Base-by-base conservation (phyloP, 2,797 vertebrate genomes). In the Phataginus tricuspis region DNA sequence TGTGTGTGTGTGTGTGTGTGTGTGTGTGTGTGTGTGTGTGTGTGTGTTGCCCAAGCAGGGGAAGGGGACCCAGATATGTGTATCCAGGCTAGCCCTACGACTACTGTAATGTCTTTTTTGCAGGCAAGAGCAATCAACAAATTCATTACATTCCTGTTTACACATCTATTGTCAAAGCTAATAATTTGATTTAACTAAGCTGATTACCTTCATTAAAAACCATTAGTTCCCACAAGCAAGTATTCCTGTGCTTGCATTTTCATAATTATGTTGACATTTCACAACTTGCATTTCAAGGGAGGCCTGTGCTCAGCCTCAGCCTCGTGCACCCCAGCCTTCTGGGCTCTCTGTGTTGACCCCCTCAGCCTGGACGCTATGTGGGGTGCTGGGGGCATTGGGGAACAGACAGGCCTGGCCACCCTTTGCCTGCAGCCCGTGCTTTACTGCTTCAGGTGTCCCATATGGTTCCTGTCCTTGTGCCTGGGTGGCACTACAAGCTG, bases 141-240 rank as follows among this genome's bases (percentile, higher is more conserved):
- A 97, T 97, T 96, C 96, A 97, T 96, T 97, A 97, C 87, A 93
- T 80, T 90, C 86, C 86, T 97, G 96, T 96, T 96, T 97, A 96
- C 83, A 94, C 93, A 96, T 97, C 97, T 90, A 95, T 97, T 96
- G 97, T 97, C 94, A 94, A 94, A 96, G 86, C 86, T 97, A 97
- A 97, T 97, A 96, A 97, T 97, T 95, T 96, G 96, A 96, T 96
- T 95, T 96, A 96, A 95, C 95, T 80, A 87, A 97, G 95, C 91
- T 97, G 97, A 97, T 97, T 97, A 91, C 84, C 96, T 96, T 97
- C 97, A 97, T 98, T 97, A 97, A 97, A 97, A 98, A 97, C 86
- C 84, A 97, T 97, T 98, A 98, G 96, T 87, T 96, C 75, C 97
- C 91, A 96, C 94, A 94, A 39, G n/a, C 94, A 97, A 93, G 93